These are phyloP conservation scores for Anas bahamensis DNA, from an alignment of 2,797 vertebrate species.

Conservation along the genomic window DNA sequence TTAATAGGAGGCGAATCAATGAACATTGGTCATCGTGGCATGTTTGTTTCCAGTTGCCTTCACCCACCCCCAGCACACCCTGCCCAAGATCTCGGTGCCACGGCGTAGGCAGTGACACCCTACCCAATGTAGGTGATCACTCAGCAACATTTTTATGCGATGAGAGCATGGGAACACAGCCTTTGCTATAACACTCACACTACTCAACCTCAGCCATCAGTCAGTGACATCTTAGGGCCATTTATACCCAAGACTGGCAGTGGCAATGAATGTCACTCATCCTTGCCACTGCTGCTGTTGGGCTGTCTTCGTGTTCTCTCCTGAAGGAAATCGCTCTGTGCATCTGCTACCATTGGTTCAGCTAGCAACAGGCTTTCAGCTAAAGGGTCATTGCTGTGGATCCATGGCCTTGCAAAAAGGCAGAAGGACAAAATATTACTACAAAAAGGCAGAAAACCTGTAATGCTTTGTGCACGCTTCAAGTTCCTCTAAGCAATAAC, in stretches of 20 bases:
- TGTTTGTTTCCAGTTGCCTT: rapidly evolving
- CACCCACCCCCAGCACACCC: not conserved
- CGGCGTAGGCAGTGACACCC: not conserved
- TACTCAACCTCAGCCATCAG: not conserved
- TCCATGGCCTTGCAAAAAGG: not conserved
- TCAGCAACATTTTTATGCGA: not conserved
- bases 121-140: not conserved
- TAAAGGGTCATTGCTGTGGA: not conserved
- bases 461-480: not conserved
- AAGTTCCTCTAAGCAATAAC: not conserved
- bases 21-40: not conserved
- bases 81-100: not conserved
- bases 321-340: constrained; percentile 33
- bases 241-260: constrained; percentile 30
- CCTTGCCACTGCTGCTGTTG: constrained; percentile 17
- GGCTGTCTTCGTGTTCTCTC: not conserved
- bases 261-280: constrained; percentile 12
- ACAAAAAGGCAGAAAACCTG: not conserved
- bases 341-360: constrained; percentile 24
- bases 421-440: not conserved
- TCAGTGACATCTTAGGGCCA: not conserved
- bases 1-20: not conserved
- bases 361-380: not conserved
- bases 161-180: not conserved
- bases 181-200: not conserved